Conservation (phyloP, 2,797 vertebrate genomes). For the Simalia tracyae region DNA sequence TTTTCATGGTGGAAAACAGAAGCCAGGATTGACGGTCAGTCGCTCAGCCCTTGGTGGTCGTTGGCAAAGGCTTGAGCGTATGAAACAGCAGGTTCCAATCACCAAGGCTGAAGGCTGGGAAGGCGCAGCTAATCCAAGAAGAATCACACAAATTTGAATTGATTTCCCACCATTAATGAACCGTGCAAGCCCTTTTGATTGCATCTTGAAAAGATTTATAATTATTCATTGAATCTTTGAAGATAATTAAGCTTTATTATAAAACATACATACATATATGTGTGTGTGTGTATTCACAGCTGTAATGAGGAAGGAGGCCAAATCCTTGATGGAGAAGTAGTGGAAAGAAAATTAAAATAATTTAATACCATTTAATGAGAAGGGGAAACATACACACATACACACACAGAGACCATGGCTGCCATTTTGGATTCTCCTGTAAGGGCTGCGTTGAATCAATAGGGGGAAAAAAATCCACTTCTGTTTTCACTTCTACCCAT, state of each 20-base stretch:
- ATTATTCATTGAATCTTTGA: slow-evolving; percentile 78
- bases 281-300: too few relatives aligned
- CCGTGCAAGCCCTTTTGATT: slow-evolving; percentile 74
- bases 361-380: slow-evolving; percentile 51
- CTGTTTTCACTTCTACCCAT: not conserved
- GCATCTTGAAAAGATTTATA: slow-evolving; percentile 80
- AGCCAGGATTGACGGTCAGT: not conserved
- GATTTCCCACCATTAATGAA: slow-evolving; percentile 77
- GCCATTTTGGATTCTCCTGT: too few relatives aligned
- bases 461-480: too few relatives aligned
- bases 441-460: too few relatives aligned
- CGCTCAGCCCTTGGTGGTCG: too few relatives aligned
- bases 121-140: slow-evolving; percentile 60
- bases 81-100: not conserved
- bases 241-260: slow-evolving; percentile 79
- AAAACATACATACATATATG: slow-evolving; percentile 51
- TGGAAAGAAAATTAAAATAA: too few relatives aligned
- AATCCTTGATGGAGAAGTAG: too few relatives aligned
- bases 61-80: too few relatives aligned
- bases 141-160: slow-evolving; percentile 72
- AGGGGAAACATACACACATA: slow-evolving; percentile 61
- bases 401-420: not conserved
- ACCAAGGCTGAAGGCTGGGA: slow-evolving; percentile 36
- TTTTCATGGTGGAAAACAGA: not conserved
- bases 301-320: too few relatives aligned